These are phyloP conservation scores for Thalassoma bifasciatum DNA, from an alignment of 2,113 vertebrate species.

Conservation along the genomic window DNA sequence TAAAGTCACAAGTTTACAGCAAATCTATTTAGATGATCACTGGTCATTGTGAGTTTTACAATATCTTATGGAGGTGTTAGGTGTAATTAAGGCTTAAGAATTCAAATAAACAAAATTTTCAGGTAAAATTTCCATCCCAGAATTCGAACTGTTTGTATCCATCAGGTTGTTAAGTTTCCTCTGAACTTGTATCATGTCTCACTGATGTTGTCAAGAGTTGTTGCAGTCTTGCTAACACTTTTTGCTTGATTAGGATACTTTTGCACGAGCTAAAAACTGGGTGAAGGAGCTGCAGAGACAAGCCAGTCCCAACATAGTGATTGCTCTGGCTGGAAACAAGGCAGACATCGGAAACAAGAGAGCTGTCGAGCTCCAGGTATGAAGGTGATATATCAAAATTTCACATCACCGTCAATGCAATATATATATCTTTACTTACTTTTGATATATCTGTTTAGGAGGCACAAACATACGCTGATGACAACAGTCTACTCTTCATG, in stretches of 20 bases:
- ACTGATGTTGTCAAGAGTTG: background rate
- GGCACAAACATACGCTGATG: conserved; percentile 94
- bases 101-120: background rate
- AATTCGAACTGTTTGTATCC: background rate
- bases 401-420: background rate
- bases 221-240: conserved; percentile 2
- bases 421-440: background rate
- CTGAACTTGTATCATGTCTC: accelerated
- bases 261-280: conserved; percentile 96
- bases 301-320: conserved; percentile 96
- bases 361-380: conserved; percentile 93
- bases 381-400: background rate
- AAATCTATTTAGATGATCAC: too few species aligned
- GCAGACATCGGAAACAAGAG: conserved; percentile 94
- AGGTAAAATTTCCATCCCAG: background rate
- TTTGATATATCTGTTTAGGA: conserved; percentile 80
- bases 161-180: background rate
- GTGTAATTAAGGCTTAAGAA: background rate
- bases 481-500: conserved; percentile 98
- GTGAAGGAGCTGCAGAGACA: conserved; percentile 97
- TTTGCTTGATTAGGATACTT: conserved; percentile 87
- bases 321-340: conserved; percentile 96
- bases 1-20: too few species aligned
- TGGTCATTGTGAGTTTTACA: too few species aligned
- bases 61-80: too few species aligned